These are phyloP conservation scores for Stichopus chloronotus DNA, from an alignment of 35 echinoderm and acorn worm species.

Conservation along the genomic window DNA sequence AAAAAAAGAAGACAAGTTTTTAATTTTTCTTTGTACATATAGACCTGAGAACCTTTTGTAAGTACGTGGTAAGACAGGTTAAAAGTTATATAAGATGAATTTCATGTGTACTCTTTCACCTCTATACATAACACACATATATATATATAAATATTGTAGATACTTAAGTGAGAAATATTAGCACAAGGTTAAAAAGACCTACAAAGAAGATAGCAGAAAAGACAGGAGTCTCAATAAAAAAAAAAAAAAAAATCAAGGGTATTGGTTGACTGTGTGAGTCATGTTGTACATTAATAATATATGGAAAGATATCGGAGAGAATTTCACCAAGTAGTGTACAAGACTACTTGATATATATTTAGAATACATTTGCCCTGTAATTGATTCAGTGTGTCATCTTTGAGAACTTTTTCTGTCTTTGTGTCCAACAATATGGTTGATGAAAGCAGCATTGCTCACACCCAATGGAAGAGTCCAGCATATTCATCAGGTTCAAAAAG, in stretches of 20 bases:
- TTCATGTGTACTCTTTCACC: constrained; percentile 30
- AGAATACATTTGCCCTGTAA: constrained; percentile 49
- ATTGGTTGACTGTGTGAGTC: not conserved
- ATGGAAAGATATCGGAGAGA: not conserved
- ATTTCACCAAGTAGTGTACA: not conserved
- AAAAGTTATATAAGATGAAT: not conserved
- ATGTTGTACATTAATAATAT: not conserved
- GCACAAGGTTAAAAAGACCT: not conserved
- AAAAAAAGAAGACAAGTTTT: not conserved
- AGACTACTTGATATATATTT: constrained; percentile 30
- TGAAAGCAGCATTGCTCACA: too few species aligned
- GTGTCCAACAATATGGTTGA: too few species aligned
- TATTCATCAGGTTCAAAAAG: too few species aligned
- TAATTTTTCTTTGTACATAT: not conserved
- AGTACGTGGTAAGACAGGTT: not conserved
- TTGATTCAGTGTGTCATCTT: not conserved
- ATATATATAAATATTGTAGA: constrained; percentile 8
- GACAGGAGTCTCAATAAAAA: not conserved
- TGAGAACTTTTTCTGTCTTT: too few species aligned
- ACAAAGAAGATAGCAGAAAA: not conserved
- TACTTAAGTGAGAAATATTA: not conserved
- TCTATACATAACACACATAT: not conserved
- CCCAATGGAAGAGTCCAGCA: too few species aligned
- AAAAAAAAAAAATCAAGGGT: not conserved
- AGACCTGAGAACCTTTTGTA: not conserved